These are phyloP conservation scores for Pycnonotus jocosus DNA, from an alignment of 2,113 vertebrate genomes.

Conservation along the genomic window DNA sequence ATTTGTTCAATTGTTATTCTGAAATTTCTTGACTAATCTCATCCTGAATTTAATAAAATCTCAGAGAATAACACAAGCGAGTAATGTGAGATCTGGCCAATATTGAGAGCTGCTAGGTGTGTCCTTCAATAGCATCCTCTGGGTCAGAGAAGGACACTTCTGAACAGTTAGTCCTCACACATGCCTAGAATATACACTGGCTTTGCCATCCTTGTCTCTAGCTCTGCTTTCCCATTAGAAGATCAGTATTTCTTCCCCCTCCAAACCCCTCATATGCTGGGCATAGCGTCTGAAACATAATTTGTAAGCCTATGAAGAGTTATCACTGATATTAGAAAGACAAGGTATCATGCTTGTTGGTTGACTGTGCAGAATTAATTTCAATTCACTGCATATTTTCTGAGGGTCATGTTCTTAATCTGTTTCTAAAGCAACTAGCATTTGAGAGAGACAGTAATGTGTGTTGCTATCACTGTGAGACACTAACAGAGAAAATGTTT, in stretches of 20 bases:
- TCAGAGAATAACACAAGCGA: background rate
- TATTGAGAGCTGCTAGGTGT: background rate
- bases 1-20: slow-evolving; percentile 11
- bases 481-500: background rate
- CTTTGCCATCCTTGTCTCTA: background rate
- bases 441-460: background rate
- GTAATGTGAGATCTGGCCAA: background rate
- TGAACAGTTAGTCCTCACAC: background rate
- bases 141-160: background rate
- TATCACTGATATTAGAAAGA: background rate
- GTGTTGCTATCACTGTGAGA: background rate
- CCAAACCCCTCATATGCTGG: background rate
- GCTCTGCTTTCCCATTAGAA: background rate
- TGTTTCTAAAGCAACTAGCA: background rate
- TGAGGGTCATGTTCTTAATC: background rate
- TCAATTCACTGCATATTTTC: background rate
- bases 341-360: background rate
- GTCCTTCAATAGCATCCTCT: background rate
- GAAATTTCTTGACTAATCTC: slow-evolving; percentile 4
- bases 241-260: background rate
- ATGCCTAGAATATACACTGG: rapidly evolving
- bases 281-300: background rate
- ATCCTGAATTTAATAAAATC: background rate
- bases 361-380: background rate
- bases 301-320: background rate